Conservation (phyloP, 1,140 invertebrate species). For the Drosophila elegans region DNA sequence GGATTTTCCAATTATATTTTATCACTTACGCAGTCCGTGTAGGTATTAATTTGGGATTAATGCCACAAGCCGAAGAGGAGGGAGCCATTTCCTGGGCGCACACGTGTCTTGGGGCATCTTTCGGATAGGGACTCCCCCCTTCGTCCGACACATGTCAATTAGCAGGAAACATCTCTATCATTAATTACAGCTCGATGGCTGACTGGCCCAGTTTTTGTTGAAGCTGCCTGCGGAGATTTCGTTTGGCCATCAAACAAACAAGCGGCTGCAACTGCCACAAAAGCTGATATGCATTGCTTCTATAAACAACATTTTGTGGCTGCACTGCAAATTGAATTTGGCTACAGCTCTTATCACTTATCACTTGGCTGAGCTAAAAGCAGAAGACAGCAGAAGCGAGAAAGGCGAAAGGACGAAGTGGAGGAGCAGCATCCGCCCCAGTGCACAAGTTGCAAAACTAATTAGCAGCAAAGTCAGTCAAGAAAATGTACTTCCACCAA, state of each 20-base stretch:
- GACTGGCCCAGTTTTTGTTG: neutral
- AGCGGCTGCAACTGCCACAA: conserved; percentile 5
- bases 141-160: conserved; percentile 47
- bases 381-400: conserved; percentile 1
- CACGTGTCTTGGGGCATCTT: conserved; percentile 28
- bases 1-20: conserved; percentile 68
- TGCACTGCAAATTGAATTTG: conserved; percentile 57
- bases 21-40: conserved; percentile 51
- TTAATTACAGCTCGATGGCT: conserved; percentile 50
- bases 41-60: conserved; percentile 58
- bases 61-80: conserved; percentile 5
- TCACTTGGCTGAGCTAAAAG: conserved; percentile 50
- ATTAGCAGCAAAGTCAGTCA: conserved; percentile 66
- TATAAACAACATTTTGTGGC: conserved; percentile 51
- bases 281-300: conserved; percentile 23
- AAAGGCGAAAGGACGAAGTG: neutral
- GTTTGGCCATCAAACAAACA: conserved; percentile 27
- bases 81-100: conserved; percentile 49
- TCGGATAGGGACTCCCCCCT: neutral
- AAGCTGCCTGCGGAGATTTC: conserved; percentile 8
- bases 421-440: conserved; percentile 22
- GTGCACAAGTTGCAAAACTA: conserved; percentile 60
- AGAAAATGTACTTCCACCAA: conserved; percentile 34
- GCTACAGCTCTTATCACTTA: conserved; percentile 60
- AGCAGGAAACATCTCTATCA: conserved; percentile 59